A percentile compares a stretch with the other conserved stretches of the same genome.
These are phyloP conservation scores for Eutolmus rufibarbis DNA, from an alignment of 2,888 invertebrate genomes.

Conservation along the genomic window DNA sequence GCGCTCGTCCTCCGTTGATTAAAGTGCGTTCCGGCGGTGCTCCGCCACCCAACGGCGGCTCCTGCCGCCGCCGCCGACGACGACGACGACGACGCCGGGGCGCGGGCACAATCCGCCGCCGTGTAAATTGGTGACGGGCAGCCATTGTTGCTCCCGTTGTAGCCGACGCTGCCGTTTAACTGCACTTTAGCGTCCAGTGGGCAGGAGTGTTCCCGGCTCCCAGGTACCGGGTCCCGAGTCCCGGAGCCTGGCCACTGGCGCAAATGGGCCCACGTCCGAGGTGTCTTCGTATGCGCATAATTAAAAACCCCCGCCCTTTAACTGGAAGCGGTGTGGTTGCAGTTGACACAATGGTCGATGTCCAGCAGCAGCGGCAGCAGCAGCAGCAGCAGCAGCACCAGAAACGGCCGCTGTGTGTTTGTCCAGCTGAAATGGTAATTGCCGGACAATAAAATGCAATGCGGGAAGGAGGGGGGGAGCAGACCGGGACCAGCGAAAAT, in stretches of 20 bases:
- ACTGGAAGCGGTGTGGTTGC: not conserved
- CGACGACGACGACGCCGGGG: not conserved
- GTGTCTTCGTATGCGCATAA: constrained; percentile 36
- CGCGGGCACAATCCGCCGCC: not conserved
- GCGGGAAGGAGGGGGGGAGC: not conserved
- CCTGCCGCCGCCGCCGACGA: too few species aligned
- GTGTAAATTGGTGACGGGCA: constrained; percentile 16
- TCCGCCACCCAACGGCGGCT: not conserved
- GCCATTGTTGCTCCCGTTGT: constrained; percentile 23
- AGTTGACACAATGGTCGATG: constrained; percentile 26
- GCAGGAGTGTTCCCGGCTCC: not conserved
- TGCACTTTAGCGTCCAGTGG: constrained; percentile 19
- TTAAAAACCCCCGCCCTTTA: constrained; percentile 31
- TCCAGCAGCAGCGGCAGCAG: not conserved
- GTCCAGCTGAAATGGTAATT: constrained; percentile 35
- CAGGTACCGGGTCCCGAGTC: not conserved
- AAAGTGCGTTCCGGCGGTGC: constrained; percentile 15
- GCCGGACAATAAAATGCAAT: constrained; percentile 30
- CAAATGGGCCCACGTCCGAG: constrained; percentile 1
- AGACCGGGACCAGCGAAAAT: not conserved
- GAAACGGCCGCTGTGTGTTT: constrained; percentile 4
- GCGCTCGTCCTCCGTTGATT: constrained; percentile 21
- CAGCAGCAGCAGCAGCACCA: not conserved
- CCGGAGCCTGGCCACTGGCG: not conserved
- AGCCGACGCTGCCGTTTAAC: constrained; percentile 4